Percentiles rank a stretch among this genome's conserved stretches.
These are phyloP conservation scores for Catostomus latipinnis DNA, from an alignment of 2,797 vertebrate species.

Conservation along the genomic window DNA sequence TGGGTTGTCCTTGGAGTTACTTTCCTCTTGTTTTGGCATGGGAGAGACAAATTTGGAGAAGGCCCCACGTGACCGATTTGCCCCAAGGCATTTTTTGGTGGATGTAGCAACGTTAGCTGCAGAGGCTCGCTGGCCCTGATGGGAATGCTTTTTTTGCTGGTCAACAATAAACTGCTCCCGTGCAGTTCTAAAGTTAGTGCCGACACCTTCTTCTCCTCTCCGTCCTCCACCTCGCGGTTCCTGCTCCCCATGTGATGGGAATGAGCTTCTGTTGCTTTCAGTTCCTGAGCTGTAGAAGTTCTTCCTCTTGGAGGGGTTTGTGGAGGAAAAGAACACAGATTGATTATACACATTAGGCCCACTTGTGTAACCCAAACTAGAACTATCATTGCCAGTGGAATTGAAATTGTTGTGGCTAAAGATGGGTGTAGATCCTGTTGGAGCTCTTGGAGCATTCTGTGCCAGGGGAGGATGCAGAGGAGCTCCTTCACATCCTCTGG, in stretches of 20 bases:
- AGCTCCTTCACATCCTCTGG: constrained; percentile 51
- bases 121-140: constrained; percentile 73
- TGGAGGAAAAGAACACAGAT: constrained; percentile 67
- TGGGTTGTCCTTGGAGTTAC: constrained; percentile 10
- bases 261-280: constrained; percentile 63
- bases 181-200: constrained; percentile 85
- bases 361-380: constrained; percentile 41
- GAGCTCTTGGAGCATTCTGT: constrained; percentile 54
- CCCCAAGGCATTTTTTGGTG: constrained; percentile 90
- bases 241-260: constrained; percentile 55
- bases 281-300: constrained; percentile 72
- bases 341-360: constrained; percentile 61
- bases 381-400: constrained; percentile 39
- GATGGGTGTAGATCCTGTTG: constrained; percentile 63
- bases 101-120: constrained; percentile 65
- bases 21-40: constrained; percentile 82
- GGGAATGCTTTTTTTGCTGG: constrained; percentile 86
- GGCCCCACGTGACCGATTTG: constrained; percentile 86
- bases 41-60: constrained; percentile 94
- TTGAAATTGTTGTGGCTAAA: constrained; percentile 69
- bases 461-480: constrained; percentile 41
- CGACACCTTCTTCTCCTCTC: constrained; percentile 66
- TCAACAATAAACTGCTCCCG: constrained; percentile 88
- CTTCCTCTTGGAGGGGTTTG: constrained; percentile 81
- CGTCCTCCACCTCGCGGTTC: constrained; percentile 59